phyloP scores from a whole-genome alignment of 2,113 vertebrate genomes.

The Panthera tigris region DNA sequence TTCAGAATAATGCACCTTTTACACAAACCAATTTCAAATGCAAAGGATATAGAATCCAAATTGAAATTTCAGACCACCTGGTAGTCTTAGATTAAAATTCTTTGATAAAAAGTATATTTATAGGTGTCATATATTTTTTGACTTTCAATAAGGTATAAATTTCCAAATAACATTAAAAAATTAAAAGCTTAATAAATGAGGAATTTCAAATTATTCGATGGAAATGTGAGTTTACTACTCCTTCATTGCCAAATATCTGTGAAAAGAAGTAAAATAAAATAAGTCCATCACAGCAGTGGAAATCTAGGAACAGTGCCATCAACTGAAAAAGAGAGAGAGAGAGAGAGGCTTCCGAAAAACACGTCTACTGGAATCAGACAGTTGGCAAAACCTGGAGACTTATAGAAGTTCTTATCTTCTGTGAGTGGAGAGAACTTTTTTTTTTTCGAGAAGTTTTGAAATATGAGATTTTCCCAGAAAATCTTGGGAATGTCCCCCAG shows the following conservation, averaged over 20 bases:
- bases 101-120: not conserved
- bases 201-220: not conserved
- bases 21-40: not conserved
- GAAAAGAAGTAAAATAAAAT: not conserved
- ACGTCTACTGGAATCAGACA: not conserved
- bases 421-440: not conserved
- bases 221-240: not conserved
- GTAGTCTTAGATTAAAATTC: not conserved
- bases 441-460: not conserved
- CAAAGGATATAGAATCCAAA: not conserved
- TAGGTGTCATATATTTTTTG: not conserved
- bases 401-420: not conserved
- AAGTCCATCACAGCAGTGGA: not conserved
- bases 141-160: not conserved
- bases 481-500: not conserved
- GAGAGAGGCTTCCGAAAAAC: not conserved
- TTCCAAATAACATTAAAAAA: not conserved
- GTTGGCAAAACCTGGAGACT: not conserved
- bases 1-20: not conserved
- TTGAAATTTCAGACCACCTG: not conserved
- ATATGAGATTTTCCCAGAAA: not conserved
- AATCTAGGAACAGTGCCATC: slow-evolving; percentile 27
- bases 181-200: not conserved
- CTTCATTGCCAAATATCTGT: not conserved
- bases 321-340: not conserved